phyloP scores from a whole-genome alignment of 2,888 invertebrate genomes.

The Sussaba pulchella region DNA sequence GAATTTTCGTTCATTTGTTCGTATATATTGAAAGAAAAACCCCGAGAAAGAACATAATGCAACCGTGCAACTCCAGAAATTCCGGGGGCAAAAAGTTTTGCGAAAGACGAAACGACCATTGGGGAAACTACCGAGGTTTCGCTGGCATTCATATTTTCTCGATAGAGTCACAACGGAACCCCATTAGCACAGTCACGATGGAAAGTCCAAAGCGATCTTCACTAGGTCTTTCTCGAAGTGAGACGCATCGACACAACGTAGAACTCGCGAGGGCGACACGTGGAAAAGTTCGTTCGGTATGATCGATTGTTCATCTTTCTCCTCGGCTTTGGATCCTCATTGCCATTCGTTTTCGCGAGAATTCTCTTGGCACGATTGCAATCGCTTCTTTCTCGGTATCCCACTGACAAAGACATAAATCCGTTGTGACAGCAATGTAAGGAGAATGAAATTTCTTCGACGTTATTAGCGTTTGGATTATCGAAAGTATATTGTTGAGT shows the following conservation, averaged over 20 bases:
- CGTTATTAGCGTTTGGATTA: neutral
- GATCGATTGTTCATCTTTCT: constrained; percentile 59
- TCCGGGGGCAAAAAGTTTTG: constrained; percentile 19
- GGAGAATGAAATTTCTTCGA: constrained; percentile 8
- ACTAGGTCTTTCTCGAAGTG: constrained; percentile 34
- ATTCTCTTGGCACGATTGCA: constrained; percentile 1
- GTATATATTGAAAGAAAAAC: neutral
- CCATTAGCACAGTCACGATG: constrained; percentile 55
- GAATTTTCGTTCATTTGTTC: too few relatives aligned
- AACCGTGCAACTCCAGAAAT: too few relatives aligned
- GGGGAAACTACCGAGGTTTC: constrained; percentile 34
- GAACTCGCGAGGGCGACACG: constrained; percentile 7
- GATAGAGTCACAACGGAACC: neutral
- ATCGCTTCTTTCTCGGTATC: constrained; percentile 1
- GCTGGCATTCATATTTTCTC: neutral
- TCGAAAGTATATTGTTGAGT: constrained; percentile 8
- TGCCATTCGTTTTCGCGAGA: neutral
- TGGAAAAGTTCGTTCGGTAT: constrained; percentile 37
- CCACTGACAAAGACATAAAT: neutral
- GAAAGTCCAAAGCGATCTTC: constrained; percentile 45
- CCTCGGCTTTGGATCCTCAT: constrained; percentile 7
- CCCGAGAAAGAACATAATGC: too few relatives aligned
- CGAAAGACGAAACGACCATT: neutral
- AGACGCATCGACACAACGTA: constrained; percentile 16
- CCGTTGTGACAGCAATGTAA: constrained; percentile 26